Evolutionary conservation across 1,140 invertebrate genomes (phyloP), one percentile per base, ranked within the genome.

Genomic region (Drosophila repleta): DNA sequence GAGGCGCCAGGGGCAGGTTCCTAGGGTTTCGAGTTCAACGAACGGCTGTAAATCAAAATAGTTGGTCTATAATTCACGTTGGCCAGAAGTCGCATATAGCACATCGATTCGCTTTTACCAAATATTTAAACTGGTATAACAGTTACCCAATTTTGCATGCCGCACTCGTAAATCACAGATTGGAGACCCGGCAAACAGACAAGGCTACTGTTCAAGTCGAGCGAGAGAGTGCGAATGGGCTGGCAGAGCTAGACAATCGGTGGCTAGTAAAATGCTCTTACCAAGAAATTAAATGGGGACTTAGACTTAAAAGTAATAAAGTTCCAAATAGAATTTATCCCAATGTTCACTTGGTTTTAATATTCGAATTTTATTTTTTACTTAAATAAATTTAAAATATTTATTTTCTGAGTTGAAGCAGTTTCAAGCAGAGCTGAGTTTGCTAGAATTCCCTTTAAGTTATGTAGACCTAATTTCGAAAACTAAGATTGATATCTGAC

Each of bases 141-240:
- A 87, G 82, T 87, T 88, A 87, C 82, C 82, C 79, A 87, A 61
- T 87, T 79, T 64, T 76, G 68, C 61, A 64, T 57, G 62, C 45
- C n/a, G 45, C 56, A 63, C 74, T 75, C 82, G 82, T 85, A 85
- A 87, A 85, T 85, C 82, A 85, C 62, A 43, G 45, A 67, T 51
- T 45, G 53, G 41, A 62, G 67, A 62, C 56, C 41, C 13, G 64
- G 15, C 21, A 32, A 55, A 45, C 57, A 35, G 15, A 18, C 32
- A 6, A 8, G 46, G 39, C 51, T 39, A 48, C 41, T 32, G 60
- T 46, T 45, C 17, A 18, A 8, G 37, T 10, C 39, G 17, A 24
- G 51, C 10, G 18, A 13, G 7, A 57, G 8, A 57, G 55, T 43
- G 21, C 5, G 4, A 43, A 57, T 2, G 20, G n/a, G 32, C 11